Percentiles rank a stretch among this genome's conserved stretches.
Evolutionary conservation across 53 echinoderm and acorn worm genomes (phyloP).

Genomic region (Echinarachnius parma): DNA sequence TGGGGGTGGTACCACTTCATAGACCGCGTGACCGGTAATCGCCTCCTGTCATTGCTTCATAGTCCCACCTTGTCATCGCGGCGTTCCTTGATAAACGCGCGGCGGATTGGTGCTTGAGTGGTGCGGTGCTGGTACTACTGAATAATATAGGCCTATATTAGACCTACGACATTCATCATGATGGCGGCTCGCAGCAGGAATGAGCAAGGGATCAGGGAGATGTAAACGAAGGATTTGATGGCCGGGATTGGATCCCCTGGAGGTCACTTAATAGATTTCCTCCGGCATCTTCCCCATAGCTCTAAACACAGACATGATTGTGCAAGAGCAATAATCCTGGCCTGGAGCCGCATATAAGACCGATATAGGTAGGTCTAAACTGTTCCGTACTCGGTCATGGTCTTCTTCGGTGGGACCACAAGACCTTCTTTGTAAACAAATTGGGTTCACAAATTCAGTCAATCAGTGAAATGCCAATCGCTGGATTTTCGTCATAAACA

Average conservation of each 20-base stretch:
- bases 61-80: slow-evolving; percentile 40
- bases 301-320: too few relatives aligned
- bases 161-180: neutral
- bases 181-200: neutral
- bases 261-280: slow-evolving; percentile 41
- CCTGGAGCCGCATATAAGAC: too few relatives aligned
- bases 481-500: too few relatives aligned
- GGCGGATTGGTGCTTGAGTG: neutral
- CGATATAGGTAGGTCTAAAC: too few relatives aligned
- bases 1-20: neutral
- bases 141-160: neutral
- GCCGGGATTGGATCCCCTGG: slow-evolving; percentile 1
- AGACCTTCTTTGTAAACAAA: too few relatives aligned
- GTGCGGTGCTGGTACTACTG: neutral
- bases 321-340: too few relatives aligned
- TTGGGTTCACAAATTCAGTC: too few relatives aligned
- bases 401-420: too few relatives aligned
- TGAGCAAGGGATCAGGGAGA: slow-evolving; percentile 20
- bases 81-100: slow-evolving; percentile 1
- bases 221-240: slow-evolving; percentile 39
- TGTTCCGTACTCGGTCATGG: too few relatives aligned
- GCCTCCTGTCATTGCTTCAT: slow-evolving; percentile 11
- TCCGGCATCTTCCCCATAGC: slow-evolving; percentile 23
- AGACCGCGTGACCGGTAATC: slow-evolving; percentile 38
- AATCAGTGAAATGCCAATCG: too few relatives aligned